These are phyloP conservation scores for Eueremaeus valkanovi DNA, from an alignment of 2,888 invertebrate species.

Conservation along the genomic window DNA sequence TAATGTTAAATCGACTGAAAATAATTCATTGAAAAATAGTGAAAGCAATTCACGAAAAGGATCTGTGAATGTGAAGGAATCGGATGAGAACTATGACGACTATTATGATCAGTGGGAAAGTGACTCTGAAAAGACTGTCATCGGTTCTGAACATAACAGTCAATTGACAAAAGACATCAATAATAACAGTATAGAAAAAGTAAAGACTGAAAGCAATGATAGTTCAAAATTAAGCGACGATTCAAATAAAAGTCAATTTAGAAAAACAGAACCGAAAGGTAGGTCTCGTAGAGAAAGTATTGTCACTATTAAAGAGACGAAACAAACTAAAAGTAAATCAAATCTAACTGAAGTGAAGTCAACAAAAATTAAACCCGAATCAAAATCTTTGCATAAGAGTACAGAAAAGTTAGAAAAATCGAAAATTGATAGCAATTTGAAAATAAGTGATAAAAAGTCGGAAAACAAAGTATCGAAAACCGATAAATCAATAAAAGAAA, in stretches of 20 bases:
- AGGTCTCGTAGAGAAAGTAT: not conserved
- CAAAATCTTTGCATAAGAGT: not conserved
- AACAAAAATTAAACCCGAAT: not conserved
- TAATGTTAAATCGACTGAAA: not conserved
- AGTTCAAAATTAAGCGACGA: too few relatives aligned
- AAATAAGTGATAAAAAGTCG: not conserved
- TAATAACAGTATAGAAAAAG: not conserved
- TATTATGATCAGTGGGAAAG: conserved; percentile 11
- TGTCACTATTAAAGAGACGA: not conserved
- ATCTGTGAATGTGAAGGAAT: too few relatives aligned
- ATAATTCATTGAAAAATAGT: not conserved
- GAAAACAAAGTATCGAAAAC: not conserved
- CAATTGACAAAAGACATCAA: not conserved
- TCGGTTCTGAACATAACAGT: not conserved
- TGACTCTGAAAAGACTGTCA: conserved; percentile 1
- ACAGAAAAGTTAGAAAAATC: not conserved
- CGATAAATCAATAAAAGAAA: not conserved
- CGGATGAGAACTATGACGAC: not conserved
- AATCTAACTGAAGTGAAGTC: not conserved
- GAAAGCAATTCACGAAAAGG: not conserved
- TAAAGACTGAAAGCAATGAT: too few relatives aligned
- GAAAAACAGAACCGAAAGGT: not conserved
- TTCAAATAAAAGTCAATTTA: not conserved
- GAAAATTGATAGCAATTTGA: not conserved
- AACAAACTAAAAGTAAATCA: not conserved